These are phyloP conservation scores for Buphagus erythrorhynchus DNA, from an alignment of 2,797 vertebrate species.

Conservation along the genomic window DNA sequence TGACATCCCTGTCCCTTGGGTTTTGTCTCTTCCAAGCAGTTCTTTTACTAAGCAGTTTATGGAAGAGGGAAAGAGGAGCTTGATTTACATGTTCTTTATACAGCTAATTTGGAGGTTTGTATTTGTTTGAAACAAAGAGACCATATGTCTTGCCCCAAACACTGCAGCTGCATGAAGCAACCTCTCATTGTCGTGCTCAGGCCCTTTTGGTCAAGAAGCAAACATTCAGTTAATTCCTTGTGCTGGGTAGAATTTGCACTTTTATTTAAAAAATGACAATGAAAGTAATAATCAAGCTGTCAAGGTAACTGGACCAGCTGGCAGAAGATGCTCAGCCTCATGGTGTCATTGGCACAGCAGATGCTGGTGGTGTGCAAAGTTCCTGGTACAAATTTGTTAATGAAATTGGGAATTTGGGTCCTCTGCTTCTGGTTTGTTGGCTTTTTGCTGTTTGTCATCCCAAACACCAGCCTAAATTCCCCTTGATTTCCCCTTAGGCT, in stretches of 20 bases:
- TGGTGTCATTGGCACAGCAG: fast-evolving
- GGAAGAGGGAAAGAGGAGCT: not conserved
- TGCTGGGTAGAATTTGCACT: not conserved
- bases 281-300: not conserved
- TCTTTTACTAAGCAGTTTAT: not conserved
- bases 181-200: not conserved
- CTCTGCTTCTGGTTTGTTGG: not conserved
- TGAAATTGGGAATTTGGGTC: not conserved
- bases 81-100: not conserved
- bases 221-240: not conserved
- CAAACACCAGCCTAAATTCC: not conserved
- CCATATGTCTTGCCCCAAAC: not conserved
- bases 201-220: not conserved
- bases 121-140: not conserved
- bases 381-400: not conserved
- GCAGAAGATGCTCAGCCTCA: not conserved
- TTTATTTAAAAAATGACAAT: not conserved
- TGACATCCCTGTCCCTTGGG: not conserved
- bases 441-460: not conserved
- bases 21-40: not conserved
- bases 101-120: not conserved
- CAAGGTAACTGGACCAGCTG: not conserved
- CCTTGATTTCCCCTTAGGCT: not conserved
- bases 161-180: not conserved
- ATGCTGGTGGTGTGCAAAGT: not conserved